phyloP scores from a whole-genome alignment of 1,140 invertebrate genomes.

The Macrobrachium rosenbergii region DNA sequence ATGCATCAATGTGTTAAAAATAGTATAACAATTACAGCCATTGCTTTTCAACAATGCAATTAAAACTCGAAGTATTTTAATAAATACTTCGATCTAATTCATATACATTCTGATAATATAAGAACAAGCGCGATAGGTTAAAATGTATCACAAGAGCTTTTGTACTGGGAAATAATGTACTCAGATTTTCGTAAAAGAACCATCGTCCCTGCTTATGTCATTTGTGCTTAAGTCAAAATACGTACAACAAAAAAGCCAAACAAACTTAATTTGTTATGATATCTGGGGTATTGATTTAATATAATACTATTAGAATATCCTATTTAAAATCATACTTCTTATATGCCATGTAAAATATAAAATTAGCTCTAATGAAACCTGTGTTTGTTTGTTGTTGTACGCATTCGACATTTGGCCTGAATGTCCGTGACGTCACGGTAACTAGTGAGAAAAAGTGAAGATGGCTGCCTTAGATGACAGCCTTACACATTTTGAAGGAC shows the following conservation, averaged over 20 bases:
- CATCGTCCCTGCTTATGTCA: slow-evolving; percentile 49
- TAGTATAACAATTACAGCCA: no score
- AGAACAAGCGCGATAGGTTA: no score
- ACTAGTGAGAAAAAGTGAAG: slow-evolving; percentile 64
- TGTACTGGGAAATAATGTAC: no score
- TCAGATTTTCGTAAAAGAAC: slow-evolving; percentile 28
- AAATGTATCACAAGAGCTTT: no score
- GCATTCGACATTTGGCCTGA: slow-evolving; percentile 60
- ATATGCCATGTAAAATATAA: no score
- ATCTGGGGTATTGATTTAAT: background rate
- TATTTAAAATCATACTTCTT: background rate
- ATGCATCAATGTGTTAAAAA: no score
- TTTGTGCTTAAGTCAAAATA: slow-evolving; percentile 37
- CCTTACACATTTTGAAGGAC: slow-evolving; percentile 62
- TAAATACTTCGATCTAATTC: no score
- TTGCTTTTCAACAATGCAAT: no score
- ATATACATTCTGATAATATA: no score
- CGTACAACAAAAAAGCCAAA: slow-evolving; percentile 63
- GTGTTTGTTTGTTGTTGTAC: slow-evolving; percentile 44
- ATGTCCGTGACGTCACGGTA: slow-evolving; percentile 52
- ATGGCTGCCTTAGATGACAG: slow-evolving; percentile 64
- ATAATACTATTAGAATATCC: background rate
- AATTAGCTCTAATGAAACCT: background rate
- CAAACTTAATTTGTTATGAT: slow-evolving; percentile 42
- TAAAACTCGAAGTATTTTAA: no score